Evolutionary conservation across 2,888 invertebrate species (phyloP), one percentile per base, ranked within the genome.

Genomic region (Diarsia mendica): DNA sequence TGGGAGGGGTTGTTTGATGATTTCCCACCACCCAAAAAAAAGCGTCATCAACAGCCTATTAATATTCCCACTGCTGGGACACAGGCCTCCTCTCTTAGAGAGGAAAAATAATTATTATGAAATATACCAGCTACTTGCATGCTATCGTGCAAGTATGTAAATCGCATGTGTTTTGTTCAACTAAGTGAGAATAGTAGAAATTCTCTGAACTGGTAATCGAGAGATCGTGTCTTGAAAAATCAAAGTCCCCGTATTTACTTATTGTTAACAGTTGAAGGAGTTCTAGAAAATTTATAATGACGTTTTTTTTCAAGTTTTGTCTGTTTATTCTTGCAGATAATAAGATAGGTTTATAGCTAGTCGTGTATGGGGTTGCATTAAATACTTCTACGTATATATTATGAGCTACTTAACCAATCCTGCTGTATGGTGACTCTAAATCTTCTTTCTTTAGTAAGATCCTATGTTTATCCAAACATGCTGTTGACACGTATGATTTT

Each of bases 221-320:
- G 39, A 55, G 3, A 64, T 49, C 20, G 39, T 49, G 15, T 46
- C 51, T 53, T 69, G 39, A 51, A 49, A 65, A 64, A 28, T 49
- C n/a, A 44, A 53, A 28, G 63, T 3, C 9, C 15, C 3, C 2
- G 20, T 55, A 11, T 73, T 64, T 55, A 63, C 33, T 51, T 78
- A 60, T 70, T 70, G 33, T 46, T 18, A 70, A 79, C 49, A 46
- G 13, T 61, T 76, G 61, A 82, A 82, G 33, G 33, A 61, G 20
- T 61, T 61, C 11, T 15, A 15, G 44, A 51, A 61, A 55, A 53
- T 80, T 64, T 72, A 48, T 75, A 66, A 67, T n/a, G 60, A 44
- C 10, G 28, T 33, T 66, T 53, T 53, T 82, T 78, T 66, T 23
- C 15, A 61, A 76, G 15, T 66, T 33, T 55, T 49, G 0, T 23